Evolutionary conservation across 53 echinoderm and acorn worm species (phyloP).

Genomic region (Arbacia lixula): DNA sequence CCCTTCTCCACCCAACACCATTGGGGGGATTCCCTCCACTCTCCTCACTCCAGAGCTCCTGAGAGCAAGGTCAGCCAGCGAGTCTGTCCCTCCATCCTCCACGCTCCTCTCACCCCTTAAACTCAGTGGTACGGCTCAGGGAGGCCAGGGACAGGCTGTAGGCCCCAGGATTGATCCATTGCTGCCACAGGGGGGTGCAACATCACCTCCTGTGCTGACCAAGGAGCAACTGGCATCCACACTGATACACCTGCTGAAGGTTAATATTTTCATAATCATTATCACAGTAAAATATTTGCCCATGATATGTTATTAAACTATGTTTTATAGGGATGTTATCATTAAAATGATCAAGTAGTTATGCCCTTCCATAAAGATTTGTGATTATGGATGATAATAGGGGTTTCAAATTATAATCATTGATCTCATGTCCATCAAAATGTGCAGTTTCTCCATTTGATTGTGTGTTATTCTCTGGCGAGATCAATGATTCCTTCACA

Average conservation of each 20-base stretch:
- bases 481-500: too few relatives aligned
- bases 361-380: too few relatives aligned
- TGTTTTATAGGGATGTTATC: too few relatives aligned
- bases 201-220: constrained; percentile 48
- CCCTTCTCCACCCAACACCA: constrained; percentile 41
- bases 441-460: too few relatives aligned
- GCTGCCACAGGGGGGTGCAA: constrained; percentile 50
- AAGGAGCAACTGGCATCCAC: constrained; percentile 93
- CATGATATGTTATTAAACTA: too few relatives aligned
- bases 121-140: constrained; percentile 53
- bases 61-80: constrained; percentile 61
- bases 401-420: too few relatives aligned
- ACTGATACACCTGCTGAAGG: constrained; percentile 82
- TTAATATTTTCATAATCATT: too few relatives aligned
- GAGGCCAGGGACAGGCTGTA: constrained; percentile 45
- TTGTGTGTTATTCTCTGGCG: too few relatives aligned
- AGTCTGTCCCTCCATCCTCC: constrained; percentile 37
- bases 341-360: too few relatives aligned
- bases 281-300: too few relatives aligned
- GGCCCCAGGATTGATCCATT: constrained; percentile 43
- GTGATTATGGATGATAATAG: too few relatives aligned
- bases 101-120: constrained; percentile 52
- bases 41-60: constrained; percentile 73
- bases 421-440: too few relatives aligned
- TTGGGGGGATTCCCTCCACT: constrained; percentile 18